Base-by-base conservation (phyloP, 2,797 vertebrate genomes). In the Poecilia gillii region DNA sequence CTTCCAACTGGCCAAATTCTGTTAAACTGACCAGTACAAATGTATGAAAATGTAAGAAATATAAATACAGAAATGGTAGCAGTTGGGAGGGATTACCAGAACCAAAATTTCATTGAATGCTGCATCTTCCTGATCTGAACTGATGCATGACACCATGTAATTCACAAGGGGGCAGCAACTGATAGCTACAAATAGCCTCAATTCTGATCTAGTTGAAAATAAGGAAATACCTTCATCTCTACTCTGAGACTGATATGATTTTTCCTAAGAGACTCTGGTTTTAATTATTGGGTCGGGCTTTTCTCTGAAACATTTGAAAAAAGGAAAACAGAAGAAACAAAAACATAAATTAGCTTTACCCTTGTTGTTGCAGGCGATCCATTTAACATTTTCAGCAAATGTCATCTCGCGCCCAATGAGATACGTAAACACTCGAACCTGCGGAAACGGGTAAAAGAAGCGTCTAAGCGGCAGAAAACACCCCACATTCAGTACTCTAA, bases 311-410 rank as follows among this genome's bases (percentile, higher is more conserved):
- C 55, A 49, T 14, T 11, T 68, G 23, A 53, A 53, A 53, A 53
- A 8, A 25, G 23, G 0, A 74, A 72, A 8, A 53, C 20, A 25
- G 3, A 53, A 1, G 1, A 76, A 72, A 8, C 16, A 70, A 80
- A 66, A 78, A 57, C 13, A 11, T 23, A 36, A 39, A 31, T 41
- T 4, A 2, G 43, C 31, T 74, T 79, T 87, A 97, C 98, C 98
- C 95, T 99, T 99, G 89, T 99, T 99, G 91, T 97, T 99, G 95
- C 98, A 99, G 25, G 98, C 98, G 0, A 99, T 99, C 98, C 98
- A 98, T 89, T 97, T 99, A 70, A 98, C 95, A 0, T 96, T 97
- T 3, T 97, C 95, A 20, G 96, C 97, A 85, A 99, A 99, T 0
- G 97, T 97, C 94, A 99, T 96, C 86, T 99, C 98, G 75, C 97